Evolutionary conservation across 2,113 vertebrate species (phyloP), one percentile per base, ranked within the genome.

Genomic region (Herpetotheres cachinnans): DNA sequence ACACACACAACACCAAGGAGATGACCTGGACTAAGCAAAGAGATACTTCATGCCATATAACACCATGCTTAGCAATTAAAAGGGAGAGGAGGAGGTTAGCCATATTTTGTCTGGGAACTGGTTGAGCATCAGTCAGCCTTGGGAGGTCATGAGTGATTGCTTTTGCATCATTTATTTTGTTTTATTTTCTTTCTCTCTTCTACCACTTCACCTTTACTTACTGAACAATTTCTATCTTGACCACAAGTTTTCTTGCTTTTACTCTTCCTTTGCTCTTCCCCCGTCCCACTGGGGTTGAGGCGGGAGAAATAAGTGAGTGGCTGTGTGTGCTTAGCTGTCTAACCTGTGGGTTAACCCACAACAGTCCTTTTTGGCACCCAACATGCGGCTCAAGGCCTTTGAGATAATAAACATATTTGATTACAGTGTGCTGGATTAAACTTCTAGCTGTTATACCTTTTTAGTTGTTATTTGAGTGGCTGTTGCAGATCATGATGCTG

Each of bases 241-340:
- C 15, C 32, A 55, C 8, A n/a, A 16, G 42, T 74, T 91, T 89
- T 82, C 52, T 54, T 70, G 7, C 56, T 69, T 86, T 47, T 50
- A 46, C 11, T 65, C n/a, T 78, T 59, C 14, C 7, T 59, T 69
- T 91, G 18, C 34, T 84, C 7, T 78, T 93, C 15, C 32, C 26
- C 7, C 5, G 3, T 70, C 32, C 16, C 59, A 7, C 13, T 65
- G 10, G 34, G 16, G 7, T 10, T 44, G 32, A 10, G 2, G 2
- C 2, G 13, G 19, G 8, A 8, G 4, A 32, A 67, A 13, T 27
- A 18, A 58, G 36, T 0, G 0, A 11, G 32, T 1, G 7, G 20
- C 20, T 78, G 17, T 40, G 11, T 58, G 6, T 67, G 11, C 26
- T 73, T 47, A 61, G 42, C 42, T 82, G 17, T 11, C 17, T 79